These are phyloP conservation scores for Octopus bimaculoides DNA, from an alignment of 1,140 invertebrate species.

Conservation along the genomic window DNA sequence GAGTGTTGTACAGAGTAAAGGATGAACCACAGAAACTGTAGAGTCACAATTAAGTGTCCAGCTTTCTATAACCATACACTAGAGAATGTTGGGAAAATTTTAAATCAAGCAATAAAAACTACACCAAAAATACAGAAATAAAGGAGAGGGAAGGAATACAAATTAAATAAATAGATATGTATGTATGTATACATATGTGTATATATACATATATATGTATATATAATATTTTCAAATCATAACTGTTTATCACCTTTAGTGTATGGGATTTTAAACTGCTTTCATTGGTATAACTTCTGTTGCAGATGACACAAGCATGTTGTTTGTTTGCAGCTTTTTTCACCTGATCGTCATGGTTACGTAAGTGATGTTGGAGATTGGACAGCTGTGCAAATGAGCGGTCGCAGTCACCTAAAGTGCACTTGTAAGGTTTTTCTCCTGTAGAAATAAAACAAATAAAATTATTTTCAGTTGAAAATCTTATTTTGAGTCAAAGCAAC, in stretches of 20 bases:
- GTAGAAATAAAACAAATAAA: conserved; percentile 44
- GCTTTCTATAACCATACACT: too few relatives aligned
- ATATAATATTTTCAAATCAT: neutral
- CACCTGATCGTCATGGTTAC: conserved; percentile 94
- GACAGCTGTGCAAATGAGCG: conserved; percentile 95
- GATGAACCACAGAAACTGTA: too few relatives aligned
- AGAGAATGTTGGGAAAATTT: too few relatives aligned
- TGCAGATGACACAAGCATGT: conserved; percentile 94
- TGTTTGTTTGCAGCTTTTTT: conserved; percentile 91
- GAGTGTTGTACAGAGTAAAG: too few relatives aligned
- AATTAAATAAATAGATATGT: neutral
- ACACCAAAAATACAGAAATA: too few relatives aligned
- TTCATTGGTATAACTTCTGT: conserved; percentile 94
- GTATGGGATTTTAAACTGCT: conserved; percentile 92
- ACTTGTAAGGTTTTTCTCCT: conserved; percentile 97
- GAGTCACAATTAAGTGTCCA: too few relatives aligned
- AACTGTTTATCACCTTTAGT: conserved; percentile 77
- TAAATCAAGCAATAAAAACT: too few relatives aligned
- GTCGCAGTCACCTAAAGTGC: conserved; percentile 91
- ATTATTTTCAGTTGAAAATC: neutral
- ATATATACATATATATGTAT: neutral
- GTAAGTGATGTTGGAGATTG: conserved; percentile 92
- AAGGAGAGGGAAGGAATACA: too few relatives aligned
- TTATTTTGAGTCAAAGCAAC: too few relatives aligned
- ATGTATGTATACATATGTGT: neutral